phyloP scores from a whole-genome alignment of 1,140 invertebrate genomes.

The Drosophila leontia region DNA sequence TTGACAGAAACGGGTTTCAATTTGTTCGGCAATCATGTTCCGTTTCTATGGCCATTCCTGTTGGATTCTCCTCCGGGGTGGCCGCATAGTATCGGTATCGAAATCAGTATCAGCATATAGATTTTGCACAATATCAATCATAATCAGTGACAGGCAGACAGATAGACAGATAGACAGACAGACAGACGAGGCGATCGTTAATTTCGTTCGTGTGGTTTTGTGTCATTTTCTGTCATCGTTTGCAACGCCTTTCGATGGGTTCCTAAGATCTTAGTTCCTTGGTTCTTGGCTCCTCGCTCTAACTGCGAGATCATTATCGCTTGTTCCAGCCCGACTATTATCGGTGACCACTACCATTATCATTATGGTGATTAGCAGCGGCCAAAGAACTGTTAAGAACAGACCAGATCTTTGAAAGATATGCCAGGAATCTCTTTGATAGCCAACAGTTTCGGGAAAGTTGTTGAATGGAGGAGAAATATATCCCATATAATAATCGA shows the following conservation, averaged over 20 bases:
- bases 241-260: slow-evolving; percentile 8
- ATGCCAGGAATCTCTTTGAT: neutral
- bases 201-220: slow-evolving; percentile 52
- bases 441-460: no score
- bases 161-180: slow-evolving; percentile 10
- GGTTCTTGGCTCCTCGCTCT: neutral
- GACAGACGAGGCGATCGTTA: slow-evolving; percentile 38
- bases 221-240: slow-evolving; percentile 47
- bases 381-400: slow-evolving; percentile 21
- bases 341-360: slow-evolving; percentile 32
- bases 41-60: slow-evolving; percentile 32
- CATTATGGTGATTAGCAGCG: slow-evolving; percentile 26
- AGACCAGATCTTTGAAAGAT: neutral
- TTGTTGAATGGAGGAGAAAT: neutral
- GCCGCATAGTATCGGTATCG: slow-evolving; percentile 6
- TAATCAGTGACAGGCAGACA: slow-evolving; percentile 38
- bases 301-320: slow-evolving; percentile 64
- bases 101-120: slow-evolving; percentile 3
- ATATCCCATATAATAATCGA: neutral
- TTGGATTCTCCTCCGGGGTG: slow-evolving; percentile 25
- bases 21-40: slow-evolving; percentile 45
- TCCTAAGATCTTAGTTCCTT: neutral
- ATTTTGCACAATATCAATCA: slow-evolving; percentile 51
- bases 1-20: slow-evolving; percentile 18
- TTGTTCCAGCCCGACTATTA: slow-evolving; percentile 49